Percentiles rank a stretch among this genome's conserved stretches.
These are phyloP conservation scores for Avahi laniger DNA, from an alignment of 2,797 vertebrate genomes.

Conservation along the genomic window DNA sequence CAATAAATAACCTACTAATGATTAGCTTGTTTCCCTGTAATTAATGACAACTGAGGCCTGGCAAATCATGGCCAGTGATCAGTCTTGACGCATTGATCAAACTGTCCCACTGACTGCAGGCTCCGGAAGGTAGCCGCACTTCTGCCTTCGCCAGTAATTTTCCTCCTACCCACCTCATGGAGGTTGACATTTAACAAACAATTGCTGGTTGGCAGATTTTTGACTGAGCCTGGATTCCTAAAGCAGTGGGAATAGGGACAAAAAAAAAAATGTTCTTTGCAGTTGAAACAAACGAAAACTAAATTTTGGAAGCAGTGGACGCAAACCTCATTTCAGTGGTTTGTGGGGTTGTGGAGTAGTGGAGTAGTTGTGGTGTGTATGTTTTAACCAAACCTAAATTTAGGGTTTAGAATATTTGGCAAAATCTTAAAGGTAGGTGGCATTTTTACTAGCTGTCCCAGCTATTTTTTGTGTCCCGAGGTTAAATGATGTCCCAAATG, in stretches of 20 bases:
- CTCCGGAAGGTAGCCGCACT: neutral
- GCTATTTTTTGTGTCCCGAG: neutral
- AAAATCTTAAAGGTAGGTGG: neutral
- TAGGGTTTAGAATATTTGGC: conserved; percentile 44
- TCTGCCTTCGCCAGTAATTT: neutral
- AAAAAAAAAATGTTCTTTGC: neutral
- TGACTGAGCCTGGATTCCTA: neutral
- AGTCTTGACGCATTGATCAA: neutral
- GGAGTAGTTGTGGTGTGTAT: neutral
- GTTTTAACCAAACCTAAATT: conserved; percentile 58
- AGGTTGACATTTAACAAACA: conserved; percentile 39
- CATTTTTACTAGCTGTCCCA: conserved; percentile 11
- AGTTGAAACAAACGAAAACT: conserved; percentile 49
- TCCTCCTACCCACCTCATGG: neutral
- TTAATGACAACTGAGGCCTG: neutral
- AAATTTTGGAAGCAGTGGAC: conserved; percentile 19
- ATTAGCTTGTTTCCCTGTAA: conserved; percentile 1
- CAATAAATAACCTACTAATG: neutral
- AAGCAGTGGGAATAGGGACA: neutral
- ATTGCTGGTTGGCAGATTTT: conserved; percentile 38
- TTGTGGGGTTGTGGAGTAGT: neutral
- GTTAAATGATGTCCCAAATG: neutral
- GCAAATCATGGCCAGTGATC: neutral
- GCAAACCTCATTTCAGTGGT: conserved; percentile 1
- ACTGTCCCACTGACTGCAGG: neutral